These are phyloP conservation scores for Stegodyphus dumicola DNA, from an alignment of 1,140 invertebrate species.

Conservation along the genomic window DNA sequence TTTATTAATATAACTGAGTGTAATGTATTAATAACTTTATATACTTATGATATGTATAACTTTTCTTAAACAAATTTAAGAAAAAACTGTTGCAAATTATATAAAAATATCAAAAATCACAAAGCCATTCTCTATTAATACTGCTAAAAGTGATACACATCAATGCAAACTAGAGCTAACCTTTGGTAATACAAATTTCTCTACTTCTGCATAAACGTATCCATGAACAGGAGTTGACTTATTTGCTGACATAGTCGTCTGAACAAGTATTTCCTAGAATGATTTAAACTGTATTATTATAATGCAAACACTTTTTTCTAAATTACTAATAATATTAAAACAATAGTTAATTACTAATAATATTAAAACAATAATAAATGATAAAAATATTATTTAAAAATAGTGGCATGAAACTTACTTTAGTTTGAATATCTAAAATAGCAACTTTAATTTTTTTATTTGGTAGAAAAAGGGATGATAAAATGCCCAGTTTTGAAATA, in stretches of 20 bases:
- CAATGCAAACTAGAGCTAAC: not conserved
- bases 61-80: too few species aligned
- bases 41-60: too few species aligned
- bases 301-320: not conserved
- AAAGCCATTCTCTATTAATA: too few species aligned
- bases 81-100: too few species aligned
- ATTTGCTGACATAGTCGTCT: conserved; percentile 9
- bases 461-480: conserved; percentile 2
- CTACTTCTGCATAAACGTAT: conserved; percentile 27
- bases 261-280: conserved; percentile 38
- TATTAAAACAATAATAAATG: not conserved
- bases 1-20: too few species aligned
- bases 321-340: not conserved
- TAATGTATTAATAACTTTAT: too few species aligned
- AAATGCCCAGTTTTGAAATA: conserved; percentile 45
- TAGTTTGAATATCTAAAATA: conserved; percentile 52
- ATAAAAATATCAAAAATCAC: too few species aligned
- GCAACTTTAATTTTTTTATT: conserved; percentile 32
- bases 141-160: too few species aligned
- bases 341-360: not conserved
- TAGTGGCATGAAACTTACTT: conserved; percentile 32
- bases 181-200: conserved; percentile 17
- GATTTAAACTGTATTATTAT: not conserved
- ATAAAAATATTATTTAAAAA: not conserved
- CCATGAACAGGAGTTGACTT: not conserved